phyloP scores from a whole-genome alignment of 2,797 vertebrate species.

The Poeciliopsis infans region DNA sequence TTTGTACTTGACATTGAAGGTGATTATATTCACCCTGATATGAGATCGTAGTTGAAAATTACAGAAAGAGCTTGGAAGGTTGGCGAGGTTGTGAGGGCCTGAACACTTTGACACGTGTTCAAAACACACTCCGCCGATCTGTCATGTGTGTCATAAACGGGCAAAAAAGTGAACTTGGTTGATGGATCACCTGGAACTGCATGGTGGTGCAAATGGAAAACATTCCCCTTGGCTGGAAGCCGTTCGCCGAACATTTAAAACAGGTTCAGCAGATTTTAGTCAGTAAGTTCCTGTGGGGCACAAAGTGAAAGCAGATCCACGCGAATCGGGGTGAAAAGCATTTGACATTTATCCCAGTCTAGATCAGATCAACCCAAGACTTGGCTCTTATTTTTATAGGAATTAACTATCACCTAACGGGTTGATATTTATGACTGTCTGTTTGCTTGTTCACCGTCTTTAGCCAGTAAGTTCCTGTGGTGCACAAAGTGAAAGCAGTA shows the following conservation, averaged over 20 bases:
- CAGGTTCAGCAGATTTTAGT: neutral
- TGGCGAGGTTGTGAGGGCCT: neutral
- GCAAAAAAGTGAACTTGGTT: neutral
- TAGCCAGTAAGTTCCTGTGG: neutral
- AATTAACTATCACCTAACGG: neutral
- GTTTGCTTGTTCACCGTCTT: neutral
- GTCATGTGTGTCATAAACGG: neutral
- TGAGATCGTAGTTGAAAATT: neutral
- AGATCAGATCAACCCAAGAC: neutral
- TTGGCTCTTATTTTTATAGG: neutral
- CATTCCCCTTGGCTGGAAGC: neutral
- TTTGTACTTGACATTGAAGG: neutral
- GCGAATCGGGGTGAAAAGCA: neutral
- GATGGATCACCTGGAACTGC: neutral
- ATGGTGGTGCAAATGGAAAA: neutral
- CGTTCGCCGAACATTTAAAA: neutral
- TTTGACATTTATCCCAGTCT: neutral
- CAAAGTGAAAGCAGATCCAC: neutral
- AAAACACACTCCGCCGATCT: neutral
- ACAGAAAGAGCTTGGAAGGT: neutral
- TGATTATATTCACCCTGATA: neutral
- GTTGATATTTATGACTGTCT: neutral
- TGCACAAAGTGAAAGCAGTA: too few species aligned
- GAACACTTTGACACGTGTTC: slow-evolving; percentile 2
- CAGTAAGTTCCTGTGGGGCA: neutral